Evolutionary conservation across 1,140 invertebrate genomes (phyloP).

Genomic region (Nomia melanderi): DNA sequence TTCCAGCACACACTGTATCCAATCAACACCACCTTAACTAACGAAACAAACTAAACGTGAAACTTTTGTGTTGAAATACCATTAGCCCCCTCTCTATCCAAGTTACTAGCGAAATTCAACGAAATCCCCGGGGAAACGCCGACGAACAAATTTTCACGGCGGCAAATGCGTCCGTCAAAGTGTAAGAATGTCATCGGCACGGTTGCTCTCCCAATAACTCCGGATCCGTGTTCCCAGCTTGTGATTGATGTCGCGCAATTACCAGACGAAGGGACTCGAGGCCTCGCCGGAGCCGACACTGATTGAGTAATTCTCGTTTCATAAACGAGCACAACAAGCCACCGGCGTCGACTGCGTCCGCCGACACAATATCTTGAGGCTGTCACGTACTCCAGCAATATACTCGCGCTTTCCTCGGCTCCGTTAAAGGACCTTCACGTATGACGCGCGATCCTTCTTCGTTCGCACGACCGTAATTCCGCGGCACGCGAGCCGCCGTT

Average conservation of each 20-base stretch:
- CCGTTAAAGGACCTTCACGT: slow-evolving; percentile 20
- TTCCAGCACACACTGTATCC: too few relatives aligned
- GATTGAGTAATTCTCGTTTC: slow-evolving; percentile 12
- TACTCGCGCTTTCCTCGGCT: background rate
- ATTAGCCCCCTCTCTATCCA: too few relatives aligned
- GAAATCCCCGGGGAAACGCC: too few relatives aligned
- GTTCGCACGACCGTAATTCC: slow-evolving; percentile 28
- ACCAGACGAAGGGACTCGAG: too few relatives aligned
- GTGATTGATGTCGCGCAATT: background rate
- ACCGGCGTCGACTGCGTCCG: background rate
- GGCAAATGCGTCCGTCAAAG: too few relatives aligned
- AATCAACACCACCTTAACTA: too few relatives aligned
- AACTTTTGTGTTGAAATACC: too few relatives aligned
- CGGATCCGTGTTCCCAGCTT: background rate
- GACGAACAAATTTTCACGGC: too few relatives aligned
- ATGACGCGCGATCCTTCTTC: slow-evolving; percentile 13
- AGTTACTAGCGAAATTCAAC: too few relatives aligned
- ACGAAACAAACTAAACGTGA: too few relatives aligned
- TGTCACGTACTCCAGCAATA: background rate
- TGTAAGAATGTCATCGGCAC: too few relatives aligned
- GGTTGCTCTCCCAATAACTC: background rate
- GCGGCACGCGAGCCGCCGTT: slow-evolving; percentile 1
- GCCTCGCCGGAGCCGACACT: background rate
- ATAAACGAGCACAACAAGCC: background rate
- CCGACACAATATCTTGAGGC: slow-evolving; percentile 10